A percentile compares a stretch with the other conserved stretches of the same genome.
These are phyloP conservation scores for Heliconius charithonia DNA, from an alignment of 2,888 invertebrate species.

Conservation along the genomic window DNA sequence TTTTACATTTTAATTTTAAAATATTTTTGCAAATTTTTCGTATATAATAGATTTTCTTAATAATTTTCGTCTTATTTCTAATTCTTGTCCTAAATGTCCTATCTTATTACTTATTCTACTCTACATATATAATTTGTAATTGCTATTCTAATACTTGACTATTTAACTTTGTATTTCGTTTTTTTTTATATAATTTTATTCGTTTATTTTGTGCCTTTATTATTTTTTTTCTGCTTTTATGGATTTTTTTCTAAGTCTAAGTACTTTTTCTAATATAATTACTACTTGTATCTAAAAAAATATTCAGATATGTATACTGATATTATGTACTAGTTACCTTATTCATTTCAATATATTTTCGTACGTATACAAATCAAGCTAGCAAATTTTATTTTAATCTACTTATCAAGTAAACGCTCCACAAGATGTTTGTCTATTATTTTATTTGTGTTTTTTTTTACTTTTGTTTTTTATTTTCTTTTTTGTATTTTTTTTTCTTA, in stretches of 20 bases:
- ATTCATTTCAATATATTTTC: no score
- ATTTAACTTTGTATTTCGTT: background rate
- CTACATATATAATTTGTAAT: background rate
- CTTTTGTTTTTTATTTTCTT: background rate
- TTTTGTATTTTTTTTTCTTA: background rate
- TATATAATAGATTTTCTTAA: background rate
- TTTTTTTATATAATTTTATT: background rate
- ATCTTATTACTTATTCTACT: background rate
- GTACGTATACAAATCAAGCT: no score
- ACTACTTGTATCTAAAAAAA: background rate
- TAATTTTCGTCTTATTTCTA: background rate
- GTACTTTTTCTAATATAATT: no score
- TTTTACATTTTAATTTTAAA: no score
- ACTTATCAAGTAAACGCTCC: no score
- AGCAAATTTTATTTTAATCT: no score
- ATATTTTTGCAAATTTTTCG: no score
- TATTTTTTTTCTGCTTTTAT: background rate
- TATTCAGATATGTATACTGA: background rate
- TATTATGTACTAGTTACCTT: no score
- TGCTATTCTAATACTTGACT: background rate
- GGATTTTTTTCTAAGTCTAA: no score
- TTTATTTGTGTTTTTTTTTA: background rate
- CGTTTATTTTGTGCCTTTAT: background rate
- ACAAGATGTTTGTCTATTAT: no score
- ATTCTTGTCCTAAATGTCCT: background rate